Base-by-base conservation (phyloP, 2,888 invertebrate species). In the Deilephila porcellus region DNA sequence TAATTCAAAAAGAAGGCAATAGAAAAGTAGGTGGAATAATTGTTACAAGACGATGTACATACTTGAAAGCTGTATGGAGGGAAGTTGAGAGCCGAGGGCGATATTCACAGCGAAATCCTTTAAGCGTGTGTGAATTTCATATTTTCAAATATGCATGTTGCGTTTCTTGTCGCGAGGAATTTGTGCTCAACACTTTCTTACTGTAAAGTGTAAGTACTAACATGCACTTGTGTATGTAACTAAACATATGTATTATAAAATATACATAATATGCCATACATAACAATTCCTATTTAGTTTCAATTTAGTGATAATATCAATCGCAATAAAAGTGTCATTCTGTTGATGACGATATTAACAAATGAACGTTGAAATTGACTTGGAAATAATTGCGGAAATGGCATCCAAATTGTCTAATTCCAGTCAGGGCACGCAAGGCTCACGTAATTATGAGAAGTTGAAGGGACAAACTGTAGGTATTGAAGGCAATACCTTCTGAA, bases 341-440 rank as follows among this genome's bases (percentile, higher is more conserved):
- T 56, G 19, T 56, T 56, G 56, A 56, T 56, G 19, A 14, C 19
- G n/a, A 56, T 56, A n/a, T 56, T 56, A 19, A 56, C n/a, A 19
- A 45, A 56, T 7, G n/a, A 56, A 56, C 56, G 56, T 56, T 56
- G 4, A n/a, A 56, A 56, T 56, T 56, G 56, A 5, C n/a, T 56
- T 17, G 17, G 56, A n/a, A 56, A 56, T 56, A 56, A 56, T 56
- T 56, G 56, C 56, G 56, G 56, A 56, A 56, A 56, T 56, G n/a
- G 19, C 56, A 56, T 56, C 56, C n/a, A 56, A 56, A 56, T 56
- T 56, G 56, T 56, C 56, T 56, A 56, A 56, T 56, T n/a, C n/a
- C 56, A 56, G 17, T 56, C 56, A 56, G 56, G n/a, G n/a, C 56
- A 56, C 56, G 56, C 56, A 56, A 56, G 17, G n/a, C n/a, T 56